Conservation (phyloP, 2,888 invertebrate genomes). For the Thumatha senex region DNA sequence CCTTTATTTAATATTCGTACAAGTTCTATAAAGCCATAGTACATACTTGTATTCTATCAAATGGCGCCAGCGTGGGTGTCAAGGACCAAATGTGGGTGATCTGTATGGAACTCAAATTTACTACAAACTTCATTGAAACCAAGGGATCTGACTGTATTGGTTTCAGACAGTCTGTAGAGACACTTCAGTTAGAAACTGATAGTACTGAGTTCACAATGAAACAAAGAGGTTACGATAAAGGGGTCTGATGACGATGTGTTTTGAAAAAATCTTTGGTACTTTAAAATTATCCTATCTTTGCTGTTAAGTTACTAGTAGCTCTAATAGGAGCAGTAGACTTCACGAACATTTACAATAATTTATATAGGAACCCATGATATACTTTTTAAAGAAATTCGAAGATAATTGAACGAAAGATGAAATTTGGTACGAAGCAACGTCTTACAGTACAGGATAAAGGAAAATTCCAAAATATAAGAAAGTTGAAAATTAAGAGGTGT, state of each 20-base stretch:
- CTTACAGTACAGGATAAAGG: no score
- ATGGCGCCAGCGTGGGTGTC: constrained; percentile 44
- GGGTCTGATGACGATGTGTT: constrained; percentile 1
- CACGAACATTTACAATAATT: not conserved
- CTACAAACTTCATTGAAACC: constrained; percentile 12
- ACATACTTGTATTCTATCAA: constrained; percentile 5
- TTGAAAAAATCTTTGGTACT: not conserved
- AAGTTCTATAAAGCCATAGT: not conserved
- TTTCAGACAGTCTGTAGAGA: constrained; percentile 1
- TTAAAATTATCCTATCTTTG: not conserved
- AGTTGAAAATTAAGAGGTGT: no score
- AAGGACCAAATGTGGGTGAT: constrained; percentile 33
- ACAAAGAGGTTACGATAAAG: constrained; percentile 5
- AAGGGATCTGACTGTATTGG: constrained; percentile 24
- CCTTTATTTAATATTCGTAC: constrained; percentile 6
- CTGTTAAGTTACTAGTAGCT: not conserved
- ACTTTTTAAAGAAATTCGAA: no score
- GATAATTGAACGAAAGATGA: not conserved
- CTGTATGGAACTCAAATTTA: constrained; percentile 14
- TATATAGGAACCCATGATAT: no score
- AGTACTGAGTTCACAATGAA: constrained; percentile 7
- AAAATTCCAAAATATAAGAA: no score
- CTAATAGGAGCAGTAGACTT: not conserved
- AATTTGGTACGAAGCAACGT: no score
- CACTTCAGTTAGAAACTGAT: constrained; percentile 19